Percentiles rank a stretch among this genome's conserved stretches.
phyloP scores from a whole-genome alignment of 1,140 invertebrate genomes.

The Eciton burchellii region DNA sequence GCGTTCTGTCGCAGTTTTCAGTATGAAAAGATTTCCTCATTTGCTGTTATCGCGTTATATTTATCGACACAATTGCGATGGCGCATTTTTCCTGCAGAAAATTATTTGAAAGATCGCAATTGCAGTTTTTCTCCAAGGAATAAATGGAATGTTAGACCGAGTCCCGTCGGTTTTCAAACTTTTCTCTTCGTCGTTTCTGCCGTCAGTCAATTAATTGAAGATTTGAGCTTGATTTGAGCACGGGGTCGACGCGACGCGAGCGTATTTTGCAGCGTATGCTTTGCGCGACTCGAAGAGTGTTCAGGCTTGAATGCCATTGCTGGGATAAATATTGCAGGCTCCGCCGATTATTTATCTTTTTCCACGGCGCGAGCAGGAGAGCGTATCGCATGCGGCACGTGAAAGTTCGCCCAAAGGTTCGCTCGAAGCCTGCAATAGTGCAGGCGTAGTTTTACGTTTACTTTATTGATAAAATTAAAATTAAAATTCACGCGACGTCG shows the following conservation, averaged over 20 bases:
- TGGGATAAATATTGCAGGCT: background rate
- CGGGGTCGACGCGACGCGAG: background rate
- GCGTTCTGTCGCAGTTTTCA: background rate
- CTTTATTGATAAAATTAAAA: too few relatives aligned
- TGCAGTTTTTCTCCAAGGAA: too few relatives aligned
- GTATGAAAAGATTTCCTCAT: too few relatives aligned
- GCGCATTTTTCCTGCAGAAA: too few relatives aligned
- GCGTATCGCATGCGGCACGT: background rate
- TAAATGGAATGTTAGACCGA: too few relatives aligned
- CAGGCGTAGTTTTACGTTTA: background rate
- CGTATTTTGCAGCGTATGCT: background rate
- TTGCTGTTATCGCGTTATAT: background rate
- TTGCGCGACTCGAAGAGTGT: background rate
- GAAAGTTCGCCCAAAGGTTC: background rate
- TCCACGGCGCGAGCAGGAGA: too few relatives aligned
- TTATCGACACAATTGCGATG: too few relatives aligned
- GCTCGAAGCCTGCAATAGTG: background rate
- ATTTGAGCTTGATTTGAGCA: background rate
- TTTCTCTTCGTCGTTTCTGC: background rate
- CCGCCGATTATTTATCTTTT: constrained; percentile 6
- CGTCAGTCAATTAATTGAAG: background rate
- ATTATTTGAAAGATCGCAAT: too few relatives aligned
- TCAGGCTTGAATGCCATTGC: background rate
- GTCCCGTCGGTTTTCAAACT: background rate
- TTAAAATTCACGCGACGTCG: too few relatives aligned